Base-by-base conservation (phyloP, 2,888 invertebrate species). In the Caenorhabditis sp. region DNA sequence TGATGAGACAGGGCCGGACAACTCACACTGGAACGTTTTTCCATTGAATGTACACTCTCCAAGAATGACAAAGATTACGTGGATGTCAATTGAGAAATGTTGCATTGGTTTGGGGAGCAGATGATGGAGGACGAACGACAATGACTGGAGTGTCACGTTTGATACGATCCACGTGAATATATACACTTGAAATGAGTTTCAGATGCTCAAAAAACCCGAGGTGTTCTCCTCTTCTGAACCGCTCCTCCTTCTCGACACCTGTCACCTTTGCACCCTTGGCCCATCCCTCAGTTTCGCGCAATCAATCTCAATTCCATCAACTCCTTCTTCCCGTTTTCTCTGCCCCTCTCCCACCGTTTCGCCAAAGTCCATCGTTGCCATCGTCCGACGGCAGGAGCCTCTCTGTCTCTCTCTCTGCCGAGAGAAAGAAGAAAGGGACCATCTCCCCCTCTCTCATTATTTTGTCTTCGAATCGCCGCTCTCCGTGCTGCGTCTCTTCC, bases 221-320 rank as follows among this genome's bases (percentile, higher is more conserved):
- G 4, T 11, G 47, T 47, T 47, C 47, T 9, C n/a, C n/a, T 40
- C 40, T 40, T 40, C 40, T 40, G 40, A 40, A 40, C 13, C 47
- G 55, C 62, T 72, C 72, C 64, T 64, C 56, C 72, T 32, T 35
- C 32, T 35, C 37, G 64, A 24, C 72, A 74, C 65, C 74, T 74
- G 74, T 67, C 74, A 74, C 65, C 20, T 65, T 56, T 60, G 50
- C 60, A 65, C 65, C 50, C 65, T 50, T 47, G 32, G 51, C 65
- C 76, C 76, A 76, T 76, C 60, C 58, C 61, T 76, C 76, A 76
- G 53, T 67, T 76, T 76, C 76, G 76, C 76, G 76, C 76, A 76
- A 76, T 76, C 76, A 76, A 76, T 76, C 76, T 76, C 76, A 67
- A 60, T 76, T 40, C 65, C 61, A 65, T 74, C 74, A 65, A 58